phyloP scores from a whole-genome alignment of 2,797 vertebrate species.

The Scomberomorus guttatus region DNA sequence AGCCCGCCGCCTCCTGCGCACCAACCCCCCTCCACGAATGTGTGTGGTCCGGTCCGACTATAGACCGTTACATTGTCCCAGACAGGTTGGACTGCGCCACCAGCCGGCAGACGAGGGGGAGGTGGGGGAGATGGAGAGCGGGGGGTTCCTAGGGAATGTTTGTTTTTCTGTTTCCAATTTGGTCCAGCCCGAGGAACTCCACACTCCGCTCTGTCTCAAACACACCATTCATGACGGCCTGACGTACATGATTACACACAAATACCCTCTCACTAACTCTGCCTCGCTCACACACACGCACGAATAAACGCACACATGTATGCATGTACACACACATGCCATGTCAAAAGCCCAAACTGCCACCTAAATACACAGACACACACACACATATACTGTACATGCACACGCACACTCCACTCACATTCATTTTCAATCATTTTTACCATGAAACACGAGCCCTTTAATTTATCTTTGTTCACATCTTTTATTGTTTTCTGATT shows the following conservation, averaged over 20 bases:
- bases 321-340: background rate
- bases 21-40: slow-evolving; percentile 53
- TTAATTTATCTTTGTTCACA: slow-evolving; percentile 60
- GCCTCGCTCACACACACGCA: slow-evolving; percentile 20
- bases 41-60: slow-evolving; percentile 83
- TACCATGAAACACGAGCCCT: slow-evolving; percentile 55
- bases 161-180: slow-evolving; percentile 88
- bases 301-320: background rate
- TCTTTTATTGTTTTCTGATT: slow-evolving; percentile 78
- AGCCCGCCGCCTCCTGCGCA: slow-evolving; percentile 41
- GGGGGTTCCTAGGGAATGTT: slow-evolving; percentile 81
- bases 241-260: slow-evolving; percentile 80
- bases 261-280: slow-evolving; percentile 57
- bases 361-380: slow-evolving; percentile 17
- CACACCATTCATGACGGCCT: slow-evolving; percentile 85
- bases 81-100: slow-evolving; percentile 83
- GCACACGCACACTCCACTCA: slow-evolving; percentile 20
- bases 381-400: slow-evolving; percentile 3
- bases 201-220: slow-evolving; percentile 84
- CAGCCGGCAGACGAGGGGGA: slow-evolving; percentile 70
- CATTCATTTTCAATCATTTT: slow-evolving; percentile 47
- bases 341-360: slow-evolving; percentile 10
- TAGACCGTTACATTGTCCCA: slow-evolving; percentile 85
- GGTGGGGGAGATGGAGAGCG: slow-evolving; percentile 40
- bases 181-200: slow-evolving; percentile 84